Conservation (phyloP, 2,888 invertebrate species). For the Oligia latruncula region DNA sequence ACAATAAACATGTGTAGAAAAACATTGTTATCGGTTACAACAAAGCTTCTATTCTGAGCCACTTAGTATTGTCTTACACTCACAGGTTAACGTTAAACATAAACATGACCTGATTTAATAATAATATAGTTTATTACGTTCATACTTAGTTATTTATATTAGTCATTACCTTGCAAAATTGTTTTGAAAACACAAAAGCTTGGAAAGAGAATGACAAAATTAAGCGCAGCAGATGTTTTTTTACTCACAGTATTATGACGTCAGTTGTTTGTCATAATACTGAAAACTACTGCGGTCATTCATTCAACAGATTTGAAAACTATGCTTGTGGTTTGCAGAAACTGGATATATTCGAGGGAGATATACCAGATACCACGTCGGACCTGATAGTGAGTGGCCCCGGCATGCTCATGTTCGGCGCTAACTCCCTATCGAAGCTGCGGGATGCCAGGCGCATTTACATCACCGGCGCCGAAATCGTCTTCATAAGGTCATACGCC, state of each 20-base stretch:
- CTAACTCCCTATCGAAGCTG: slow-evolving; percentile 90
- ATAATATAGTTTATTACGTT: slow-evolving; percentile 23
- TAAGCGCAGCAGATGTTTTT: slow-evolving; percentile 35
- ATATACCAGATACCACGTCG: slow-evolving; percentile 90
- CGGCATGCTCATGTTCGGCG: slow-evolving; percentile 87
- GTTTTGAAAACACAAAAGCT: slow-evolving; percentile 13
- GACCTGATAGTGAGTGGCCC: slow-evolving; percentile 91
- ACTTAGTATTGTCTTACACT: slow-evolving; percentile 59
- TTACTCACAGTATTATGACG: slow-evolving; percentile 19
- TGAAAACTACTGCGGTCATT: slow-evolving; percentile 37
- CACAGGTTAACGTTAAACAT: slow-evolving; percentile 50
- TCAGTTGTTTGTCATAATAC: slow-evolving; percentile 32
- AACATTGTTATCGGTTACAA: slow-evolving; percentile 56
- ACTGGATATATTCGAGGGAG: slow-evolving; percentile 85
- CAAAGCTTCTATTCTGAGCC: slow-evolving; percentile 52
- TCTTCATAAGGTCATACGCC: slow-evolving; percentile 90
- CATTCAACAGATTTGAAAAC: slow-evolving; percentile 30
- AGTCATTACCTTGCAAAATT: slow-evolving; percentile 27
- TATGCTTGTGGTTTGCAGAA: slow-evolving; percentile 79
- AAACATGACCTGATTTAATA: slow-evolving; percentile 55
- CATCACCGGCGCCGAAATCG: slow-evolving; percentile 86
- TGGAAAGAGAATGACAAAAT: slow-evolving; percentile 14
- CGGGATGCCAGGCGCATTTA: slow-evolving; percentile 89
- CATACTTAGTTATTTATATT: slow-evolving; percentile 15
- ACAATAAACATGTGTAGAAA: slow-evolving; percentile 33